Evolutionary conservation across 2,113 vertebrate species (phyloP).

Genomic region (Oenanthe oenanthe): DNA sequence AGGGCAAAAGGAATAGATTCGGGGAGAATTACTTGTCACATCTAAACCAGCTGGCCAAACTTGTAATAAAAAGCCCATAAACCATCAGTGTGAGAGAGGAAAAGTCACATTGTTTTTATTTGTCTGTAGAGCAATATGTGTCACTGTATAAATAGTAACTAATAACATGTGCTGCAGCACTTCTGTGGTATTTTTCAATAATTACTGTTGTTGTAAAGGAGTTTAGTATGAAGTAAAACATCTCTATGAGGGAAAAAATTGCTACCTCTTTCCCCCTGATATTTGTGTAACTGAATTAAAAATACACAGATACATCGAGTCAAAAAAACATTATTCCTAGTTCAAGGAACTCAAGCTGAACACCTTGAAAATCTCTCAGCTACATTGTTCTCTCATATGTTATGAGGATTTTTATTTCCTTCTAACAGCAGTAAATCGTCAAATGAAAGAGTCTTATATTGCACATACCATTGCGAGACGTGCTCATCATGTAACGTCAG

Average conservation of each 20-base stretch:
- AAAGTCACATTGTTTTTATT: slow-evolving; percentile 56
- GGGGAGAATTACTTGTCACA: background rate
- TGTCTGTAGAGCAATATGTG: slow-evolving; percentile 54
- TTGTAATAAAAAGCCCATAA: background rate
- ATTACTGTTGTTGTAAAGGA: slow-evolving; percentile 60
- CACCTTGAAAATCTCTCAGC: background rate
- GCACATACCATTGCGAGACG: background rate
- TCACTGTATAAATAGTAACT: slow-evolving; percentile 53
- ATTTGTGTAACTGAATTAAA: slow-evolving; percentile 49
- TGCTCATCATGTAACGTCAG: background rate
- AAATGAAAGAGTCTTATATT: slow-evolving; percentile 13
- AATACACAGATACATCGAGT: background rate
- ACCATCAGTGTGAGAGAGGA: background rate
- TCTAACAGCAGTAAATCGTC: slow-evolving; percentile 16
- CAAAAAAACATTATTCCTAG: background rate
- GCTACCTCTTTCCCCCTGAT: slow-evolving; percentile 33
- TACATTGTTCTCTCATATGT: background rate
- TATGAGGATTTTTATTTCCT: slow-evolving; percentile 39
- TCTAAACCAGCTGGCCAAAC: slow-evolving; percentile 13
- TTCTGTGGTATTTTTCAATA: slow-evolving; percentile 66
- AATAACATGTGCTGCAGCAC: slow-evolving; percentile 36
- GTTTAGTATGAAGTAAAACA: slow-evolving; percentile 56
- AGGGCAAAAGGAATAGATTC: background rate
- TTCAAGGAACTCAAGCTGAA: slow-evolving; percentile 28
- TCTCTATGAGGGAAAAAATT: background rate